A percentile compares a stretch with the other conserved stretches of the same genome.
Conservation (phyloP, 1,140 invertebrate genomes). For the Drosophila pruinosa region DNA sequence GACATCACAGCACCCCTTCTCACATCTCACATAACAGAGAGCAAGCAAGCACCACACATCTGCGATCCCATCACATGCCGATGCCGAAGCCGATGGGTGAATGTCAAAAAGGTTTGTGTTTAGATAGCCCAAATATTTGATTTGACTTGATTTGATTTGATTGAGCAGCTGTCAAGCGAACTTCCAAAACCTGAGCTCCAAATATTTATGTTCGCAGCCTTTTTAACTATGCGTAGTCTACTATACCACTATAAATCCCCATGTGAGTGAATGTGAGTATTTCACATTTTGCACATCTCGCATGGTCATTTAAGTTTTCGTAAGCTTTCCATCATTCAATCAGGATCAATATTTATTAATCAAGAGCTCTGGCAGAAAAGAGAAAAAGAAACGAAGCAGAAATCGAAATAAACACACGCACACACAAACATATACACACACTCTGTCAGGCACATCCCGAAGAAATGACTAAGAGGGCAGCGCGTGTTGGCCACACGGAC, state of each 20-base stretch:
- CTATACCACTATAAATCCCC: neutral
- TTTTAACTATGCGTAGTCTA: neutral
- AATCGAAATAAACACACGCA: slow-evolving; percentile 19
- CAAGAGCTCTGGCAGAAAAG: slow-evolving; percentile 40
- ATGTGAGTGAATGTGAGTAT: neutral
- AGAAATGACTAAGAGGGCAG: slow-evolving; percentile 59
- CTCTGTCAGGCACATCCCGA: neutral
- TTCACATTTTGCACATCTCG: neutral
- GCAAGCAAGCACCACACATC: neutral
- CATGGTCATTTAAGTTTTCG: slow-evolving; percentile 52
- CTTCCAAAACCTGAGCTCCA: slow-evolving; percentile 66
- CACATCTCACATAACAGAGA: neutral
- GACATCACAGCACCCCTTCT: slow-evolving; percentile 51
- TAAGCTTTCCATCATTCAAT: slow-evolving; percentile 78
- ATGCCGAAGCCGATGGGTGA: slow-evolving; percentile 13
- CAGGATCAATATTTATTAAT: slow-evolving; percentile 80
- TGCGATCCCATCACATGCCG: slow-evolving; percentile 18
- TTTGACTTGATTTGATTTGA: slow-evolving; percentile 78
- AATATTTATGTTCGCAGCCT: slow-evolving; percentile 37
- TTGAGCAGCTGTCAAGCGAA: slow-evolving; percentile 74
- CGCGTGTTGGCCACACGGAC: slow-evolving; percentile 62
- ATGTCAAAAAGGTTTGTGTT: slow-evolving; percentile 75
- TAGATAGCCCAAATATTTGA: slow-evolving; percentile 76
- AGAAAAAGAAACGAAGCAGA: slow-evolving; percentile 12
- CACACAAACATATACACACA: slow-evolving; percentile 10